These are phyloP conservation scores for Seriola rivoliana DNA, from an alignment of 2,113 vertebrate species.

Conservation along the genomic window DNA sequence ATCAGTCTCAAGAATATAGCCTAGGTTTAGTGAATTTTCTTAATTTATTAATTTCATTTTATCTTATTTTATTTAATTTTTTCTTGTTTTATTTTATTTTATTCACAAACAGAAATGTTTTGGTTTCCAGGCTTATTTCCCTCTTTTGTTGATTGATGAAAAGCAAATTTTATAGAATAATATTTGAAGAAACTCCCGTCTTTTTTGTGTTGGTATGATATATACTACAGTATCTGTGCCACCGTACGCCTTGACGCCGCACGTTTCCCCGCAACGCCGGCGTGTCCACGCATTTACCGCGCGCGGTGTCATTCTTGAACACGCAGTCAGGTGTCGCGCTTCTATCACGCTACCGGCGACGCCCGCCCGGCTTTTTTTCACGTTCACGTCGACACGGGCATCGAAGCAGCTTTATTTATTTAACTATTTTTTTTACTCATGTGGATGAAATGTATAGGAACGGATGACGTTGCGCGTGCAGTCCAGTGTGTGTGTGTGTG, in stretches of 20 bases:
- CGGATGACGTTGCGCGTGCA: slow-evolving; percentile 62
- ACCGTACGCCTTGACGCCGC: slow-evolving; percentile 43
- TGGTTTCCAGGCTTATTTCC: background rate
- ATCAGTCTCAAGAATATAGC: too few species aligned
- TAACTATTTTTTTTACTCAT: slow-evolving; percentile 25
- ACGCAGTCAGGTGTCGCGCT: slow-evolving; percentile 85
- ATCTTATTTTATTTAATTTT: background rate
- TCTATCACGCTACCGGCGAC: slow-evolving; percentile 76
- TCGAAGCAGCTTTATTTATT: slow-evolving; percentile 7
- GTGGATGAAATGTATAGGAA: slow-evolving; percentile 34
- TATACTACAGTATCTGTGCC: background rate
- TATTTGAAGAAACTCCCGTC: background rate
- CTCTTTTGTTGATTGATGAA: background rate
- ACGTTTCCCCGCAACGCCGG: slow-evolving; percentile 42
- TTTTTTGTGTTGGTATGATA: background rate
- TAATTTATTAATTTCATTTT: too few species aligned
- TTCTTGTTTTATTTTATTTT: background rate
- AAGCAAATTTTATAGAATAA: background rate
- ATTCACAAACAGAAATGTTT: background rate
- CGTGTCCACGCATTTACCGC: slow-evolving; percentile 62
- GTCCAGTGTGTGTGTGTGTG: slow-evolving; percentile 45
- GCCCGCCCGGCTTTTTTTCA: slow-evolving; percentile 21
- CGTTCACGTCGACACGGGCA: slow-evolving; percentile 26
- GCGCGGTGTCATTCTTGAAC: slow-evolving; percentile 82
- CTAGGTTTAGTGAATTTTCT: too few species aligned